These are phyloP conservation scores for Hipposideros larvatus DNA, from an alignment of 2,797 vertebrate genomes.

Conservation along the genomic window DNA sequence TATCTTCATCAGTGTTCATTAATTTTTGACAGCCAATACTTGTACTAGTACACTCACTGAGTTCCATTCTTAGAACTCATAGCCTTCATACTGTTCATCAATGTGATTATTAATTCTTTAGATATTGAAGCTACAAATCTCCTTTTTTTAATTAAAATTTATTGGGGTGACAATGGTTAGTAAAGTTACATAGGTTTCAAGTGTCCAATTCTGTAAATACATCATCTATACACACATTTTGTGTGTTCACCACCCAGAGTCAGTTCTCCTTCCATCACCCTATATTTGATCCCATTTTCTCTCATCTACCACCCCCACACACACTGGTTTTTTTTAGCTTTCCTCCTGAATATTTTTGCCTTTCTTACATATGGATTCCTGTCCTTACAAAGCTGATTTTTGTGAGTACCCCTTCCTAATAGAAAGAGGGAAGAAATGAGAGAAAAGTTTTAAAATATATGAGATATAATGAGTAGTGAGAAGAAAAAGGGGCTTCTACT, in stretches of 20 bases:
- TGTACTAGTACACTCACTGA: not conserved
- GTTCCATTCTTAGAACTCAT: not conserved
- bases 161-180: too few relatives aligned
- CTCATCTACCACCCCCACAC: too few relatives aligned
- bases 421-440: too few relatives aligned
- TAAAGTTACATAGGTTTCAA: too few relatives aligned
- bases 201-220: too few relatives aligned
- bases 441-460: too few relatives aligned
- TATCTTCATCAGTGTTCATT: not conserved
- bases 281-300: too few relatives aligned
- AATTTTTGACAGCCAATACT: not conserved
- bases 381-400: not conserved
- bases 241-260: too few relatives aligned
- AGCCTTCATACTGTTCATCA: not conserved
- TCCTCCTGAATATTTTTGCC: not conserved
- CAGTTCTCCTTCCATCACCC: too few relatives aligned
- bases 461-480: too few relatives aligned
- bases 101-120: conserved; percentile 1
- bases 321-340: not conserved
- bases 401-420: not conserved
- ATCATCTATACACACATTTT: too few relatives aligned
- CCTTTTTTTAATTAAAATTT: not conserved
- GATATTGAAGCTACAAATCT: not conserved
- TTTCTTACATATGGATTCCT: not conserved
- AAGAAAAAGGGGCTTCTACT: too few relatives aligned